A percentile compares a stretch with the other conserved stretches of the same genome.
Conservation (phyloP, 2,888 invertebrate genomes). For the Celastrina argiolus region DNA sequence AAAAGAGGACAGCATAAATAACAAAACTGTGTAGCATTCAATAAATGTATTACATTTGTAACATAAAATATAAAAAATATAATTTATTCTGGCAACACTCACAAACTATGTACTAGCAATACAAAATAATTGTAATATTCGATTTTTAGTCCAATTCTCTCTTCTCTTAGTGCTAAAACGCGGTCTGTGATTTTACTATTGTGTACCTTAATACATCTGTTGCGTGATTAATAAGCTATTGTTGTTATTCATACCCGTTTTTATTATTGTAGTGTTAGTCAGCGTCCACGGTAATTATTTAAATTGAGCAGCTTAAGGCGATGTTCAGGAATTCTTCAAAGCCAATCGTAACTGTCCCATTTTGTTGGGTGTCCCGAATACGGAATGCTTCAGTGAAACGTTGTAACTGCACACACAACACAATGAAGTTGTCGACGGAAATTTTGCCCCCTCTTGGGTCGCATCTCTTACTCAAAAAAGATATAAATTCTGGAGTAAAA, state of each 20-base stretch:
- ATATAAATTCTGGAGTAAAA: slow-evolving; percentile 87
- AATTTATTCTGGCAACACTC: slow-evolving; percentile 2
- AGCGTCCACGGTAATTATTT: slow-evolving; percentile 28
- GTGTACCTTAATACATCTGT: neutral
- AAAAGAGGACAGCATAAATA: neutral
- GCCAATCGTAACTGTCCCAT: slow-evolving; percentile 88
- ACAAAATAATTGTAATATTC: neutral
- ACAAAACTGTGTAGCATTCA: neutral
- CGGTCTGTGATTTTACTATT: neutral
- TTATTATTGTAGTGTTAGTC: neutral
- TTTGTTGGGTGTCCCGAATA: slow-evolving; percentile 85
- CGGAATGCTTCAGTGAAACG: slow-evolving; percentile 93
- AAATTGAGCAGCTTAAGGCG: slow-evolving; percentile 85
- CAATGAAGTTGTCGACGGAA: slow-evolving; percentile 92
- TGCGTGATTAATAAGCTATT: slow-evolving; percentile 4
- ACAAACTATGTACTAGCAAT: neutral
- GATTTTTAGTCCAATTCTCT: slow-evolving; percentile 2
- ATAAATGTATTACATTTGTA: neutral
- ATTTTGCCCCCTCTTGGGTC: slow-evolving; percentile 81
- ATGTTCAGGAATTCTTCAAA: slow-evolving; percentile 95
- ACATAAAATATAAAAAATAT: slow-evolving; percentile 3
- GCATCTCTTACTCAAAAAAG: slow-evolving; percentile 83
- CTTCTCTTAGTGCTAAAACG: neutral
- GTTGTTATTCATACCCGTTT: slow-evolving; percentile 19
- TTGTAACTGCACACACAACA: slow-evolving; percentile 92